Evolutionary conservation across 1,140 invertebrate genomes (phyloP).

Genomic region (Penaeus indicus): DNA sequence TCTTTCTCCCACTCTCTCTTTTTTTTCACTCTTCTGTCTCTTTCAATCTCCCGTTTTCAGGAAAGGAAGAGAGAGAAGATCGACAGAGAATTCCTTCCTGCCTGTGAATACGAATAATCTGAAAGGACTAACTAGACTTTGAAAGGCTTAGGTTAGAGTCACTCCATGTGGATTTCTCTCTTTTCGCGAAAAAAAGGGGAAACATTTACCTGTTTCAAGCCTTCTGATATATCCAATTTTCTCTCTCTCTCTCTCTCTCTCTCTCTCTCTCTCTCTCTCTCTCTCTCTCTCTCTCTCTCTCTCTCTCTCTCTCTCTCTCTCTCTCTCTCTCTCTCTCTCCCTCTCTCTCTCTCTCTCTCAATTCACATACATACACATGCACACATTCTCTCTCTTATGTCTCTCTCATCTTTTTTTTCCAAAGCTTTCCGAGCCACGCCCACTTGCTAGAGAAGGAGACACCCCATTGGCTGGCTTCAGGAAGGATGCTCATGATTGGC

Average conservation of each 20-base stretch:
- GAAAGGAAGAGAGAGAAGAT: too few relatives aligned
- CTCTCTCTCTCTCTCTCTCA: constrained; percentile 2
- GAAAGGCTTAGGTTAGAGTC: too few relatives aligned
- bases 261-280: background rate
- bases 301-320: background rate
- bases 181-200: too few relatives aligned
- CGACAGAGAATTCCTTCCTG: too few relatives aligned
- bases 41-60: background rate
- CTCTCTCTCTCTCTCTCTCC: constrained; percentile 15
- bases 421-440: background rate
- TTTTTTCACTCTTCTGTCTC: background rate
- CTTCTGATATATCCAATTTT: too few relatives aligned
- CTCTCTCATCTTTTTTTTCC: constrained; percentile 2
- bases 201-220: too few relatives aligned
- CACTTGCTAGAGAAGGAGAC: background rate
- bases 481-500: too few relatives aligned
- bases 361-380: too few relatives aligned
- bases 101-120: too few relatives aligned
- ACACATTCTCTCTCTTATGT: background rate
- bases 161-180: too few relatives aligned
- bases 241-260: background rate
- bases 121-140: too few relatives aligned
- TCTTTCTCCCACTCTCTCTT: background rate
- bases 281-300: background rate
- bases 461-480: background rate